A percentile compares a stretch with the other conserved stretches of the same genome.
Conservation (phyloP, 2,888 invertebrate species). For the Epiblema foenella region DNA sequence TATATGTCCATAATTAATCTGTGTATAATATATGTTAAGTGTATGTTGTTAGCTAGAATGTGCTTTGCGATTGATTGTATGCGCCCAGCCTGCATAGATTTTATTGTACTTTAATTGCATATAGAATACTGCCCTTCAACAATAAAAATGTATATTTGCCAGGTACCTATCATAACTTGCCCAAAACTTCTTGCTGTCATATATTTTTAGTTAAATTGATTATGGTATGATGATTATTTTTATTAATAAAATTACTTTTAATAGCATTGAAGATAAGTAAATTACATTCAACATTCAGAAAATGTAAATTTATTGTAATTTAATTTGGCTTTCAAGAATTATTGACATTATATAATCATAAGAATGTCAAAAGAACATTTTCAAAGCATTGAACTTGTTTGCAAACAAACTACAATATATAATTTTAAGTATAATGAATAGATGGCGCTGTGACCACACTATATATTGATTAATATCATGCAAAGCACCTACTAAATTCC, state of each 20-base stretch:
- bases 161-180: background rate
- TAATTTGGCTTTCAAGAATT: background rate
- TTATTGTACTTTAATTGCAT: background rate
- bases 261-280: background rate
- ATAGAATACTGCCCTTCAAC: background rate
- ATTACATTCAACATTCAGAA: background rate
- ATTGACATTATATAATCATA: background rate
- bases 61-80: slow-evolving; percentile 14
- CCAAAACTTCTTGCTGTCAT: background rate
- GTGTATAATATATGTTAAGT: background rate
- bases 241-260: background rate
- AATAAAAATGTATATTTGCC: background rate
- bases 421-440: slow-evolving; percentile 26
- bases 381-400: slow-evolving; percentile 24
- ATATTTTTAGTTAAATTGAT: background rate
- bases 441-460: slow-evolving; percentile 34
- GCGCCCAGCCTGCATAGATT: background rate
- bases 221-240: background rate
- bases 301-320: background rate
- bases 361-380: background rate
- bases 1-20: background rate
- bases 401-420: slow-evolving; percentile 35
- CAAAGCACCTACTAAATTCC: slow-evolving; percentile 11
- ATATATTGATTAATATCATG: slow-evolving; percentile 36
- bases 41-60: background rate